Percentiles rank a stretch among this genome's conserved stretches.
phyloP scores from a whole-genome alignment of 2,888 invertebrate genomes.

The Pandemis heparana region DNA sequence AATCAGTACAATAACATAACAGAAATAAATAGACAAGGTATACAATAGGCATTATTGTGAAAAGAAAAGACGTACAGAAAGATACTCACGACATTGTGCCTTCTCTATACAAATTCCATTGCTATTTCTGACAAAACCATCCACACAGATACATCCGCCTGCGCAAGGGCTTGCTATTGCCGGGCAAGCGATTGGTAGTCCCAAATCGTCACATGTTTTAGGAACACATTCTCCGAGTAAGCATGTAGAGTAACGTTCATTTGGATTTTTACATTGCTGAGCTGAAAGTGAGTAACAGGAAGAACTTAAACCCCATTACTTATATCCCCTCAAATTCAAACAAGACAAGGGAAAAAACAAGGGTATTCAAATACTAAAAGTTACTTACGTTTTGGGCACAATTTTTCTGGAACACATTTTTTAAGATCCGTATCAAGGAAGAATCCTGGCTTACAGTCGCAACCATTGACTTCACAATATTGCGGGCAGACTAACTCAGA shows the following conservation, averaged over 20 bases:
- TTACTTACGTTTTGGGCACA: conserved; percentile 13
- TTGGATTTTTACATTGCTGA: conserved; percentile 26
- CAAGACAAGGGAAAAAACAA: too few relatives aligned
- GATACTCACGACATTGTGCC: conserved; percentile 33
- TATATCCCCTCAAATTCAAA: too few relatives aligned
- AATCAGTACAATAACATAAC: too few relatives aligned
- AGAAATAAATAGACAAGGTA: too few relatives aligned
- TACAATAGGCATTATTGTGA: too few relatives aligned
- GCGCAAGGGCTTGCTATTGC: conserved; percentile 25
- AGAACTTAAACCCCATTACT: too few relatives aligned
- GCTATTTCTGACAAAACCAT: conserved; percentile 34
- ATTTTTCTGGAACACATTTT: conserved; percentile 24
- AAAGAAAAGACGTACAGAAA: not conserved
- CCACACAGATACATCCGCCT: conserved; percentile 37
- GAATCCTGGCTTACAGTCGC: conserved; percentile 34
- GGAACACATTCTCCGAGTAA: conserved; percentile 31
- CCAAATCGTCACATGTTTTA: conserved; percentile 33
- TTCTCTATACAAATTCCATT: conserved; percentile 35
- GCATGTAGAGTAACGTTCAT: conserved; percentile 32
- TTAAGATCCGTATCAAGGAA: conserved; percentile 20
- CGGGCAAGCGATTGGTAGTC: conserved; percentile 21
- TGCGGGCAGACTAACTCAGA: conserved; percentile 24
- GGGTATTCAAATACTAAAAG: not conserved
- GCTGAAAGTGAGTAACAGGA: not conserved
- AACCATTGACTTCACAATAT: conserved; percentile 27